phyloP scores from a whole-genome alignment of 2,797 vertebrate species.

The Acridotheres tristis region DNA sequence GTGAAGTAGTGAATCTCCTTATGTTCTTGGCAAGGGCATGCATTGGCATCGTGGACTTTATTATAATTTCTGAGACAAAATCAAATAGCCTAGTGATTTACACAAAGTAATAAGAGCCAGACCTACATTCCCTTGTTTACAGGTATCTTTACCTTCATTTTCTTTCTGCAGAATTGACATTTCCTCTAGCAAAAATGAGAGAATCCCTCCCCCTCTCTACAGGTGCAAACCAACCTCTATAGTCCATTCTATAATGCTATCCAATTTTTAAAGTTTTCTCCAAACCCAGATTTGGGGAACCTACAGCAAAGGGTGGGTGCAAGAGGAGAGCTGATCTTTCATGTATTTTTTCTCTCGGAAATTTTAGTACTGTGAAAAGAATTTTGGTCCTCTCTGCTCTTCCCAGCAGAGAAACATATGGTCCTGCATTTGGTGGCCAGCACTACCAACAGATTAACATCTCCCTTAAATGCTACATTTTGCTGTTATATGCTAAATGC shows the following conservation, averaged over 20 bases:
- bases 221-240: not conserved
- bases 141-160: not conserved
- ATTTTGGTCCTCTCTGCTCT: not conserved
- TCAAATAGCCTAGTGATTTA: not conserved
- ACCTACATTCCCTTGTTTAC: not conserved
- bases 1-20: not conserved
- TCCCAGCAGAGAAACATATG: not conserved
- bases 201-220: not conserved
- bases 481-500: not conserved
- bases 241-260: not conserved
- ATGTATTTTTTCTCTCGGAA: not conserved
- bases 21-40: not conserved
- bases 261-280: not conserved
- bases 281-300: not conserved
- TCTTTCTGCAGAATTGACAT: not conserved
- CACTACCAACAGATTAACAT: not conserved
- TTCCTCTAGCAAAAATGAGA: not conserved
- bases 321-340: not conserved
- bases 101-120: not conserved
- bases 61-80: not conserved
- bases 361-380: not conserved
- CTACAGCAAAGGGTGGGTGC: not conserved
- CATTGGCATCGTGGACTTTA: not conserved
- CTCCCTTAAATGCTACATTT: not conserved
- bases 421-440: not conserved